These are phyloP conservation scores for Hormaphis cornu DNA, from an alignment of 1,140 invertebrate genomes.

Conservation along the genomic window DNA sequence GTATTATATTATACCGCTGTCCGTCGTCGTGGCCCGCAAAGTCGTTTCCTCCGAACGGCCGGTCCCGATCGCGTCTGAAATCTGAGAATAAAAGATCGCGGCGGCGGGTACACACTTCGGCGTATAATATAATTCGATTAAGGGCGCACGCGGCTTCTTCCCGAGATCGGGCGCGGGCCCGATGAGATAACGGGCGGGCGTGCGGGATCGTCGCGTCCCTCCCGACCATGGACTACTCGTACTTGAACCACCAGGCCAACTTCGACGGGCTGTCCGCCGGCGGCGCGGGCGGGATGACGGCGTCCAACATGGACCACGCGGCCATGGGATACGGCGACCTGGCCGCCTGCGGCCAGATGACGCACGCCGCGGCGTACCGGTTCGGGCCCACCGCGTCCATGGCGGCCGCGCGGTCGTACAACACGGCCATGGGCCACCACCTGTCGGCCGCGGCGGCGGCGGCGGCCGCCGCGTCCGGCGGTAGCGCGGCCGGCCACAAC, in stretches of 20 bases:
- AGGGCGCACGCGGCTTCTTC: not conserved
- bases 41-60: too few species aligned
- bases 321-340: constrained; percentile 26
- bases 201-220: not conserved
- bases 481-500: constrained; percentile 15
- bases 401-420: constrained; percentile 26
- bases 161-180: too few species aligned
- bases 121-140: too few species aligned
- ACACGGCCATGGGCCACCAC: constrained; percentile 27
- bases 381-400: constrained; percentile 27
- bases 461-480: not conserved
- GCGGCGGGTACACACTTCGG: too few species aligned
- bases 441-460: constrained; percentile 17
- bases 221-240: constrained; percentile 15
- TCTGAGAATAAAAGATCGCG: too few species aligned
- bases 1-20: too few species aligned
- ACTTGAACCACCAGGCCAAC: constrained; percentile 30
- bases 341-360: constrained; percentile 11
- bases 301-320: constrained; percentile 25
- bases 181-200: not conserved
- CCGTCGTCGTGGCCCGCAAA: too few species aligned
- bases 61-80: too few species aligned
- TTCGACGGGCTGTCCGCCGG: constrained; percentile 15
- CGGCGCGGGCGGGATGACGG: not conserved
- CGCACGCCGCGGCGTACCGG: constrained; percentile 24